phyloP scores from a whole-genome alignment of 2,797 vertebrate species.

The Sparus aurata region DNA sequence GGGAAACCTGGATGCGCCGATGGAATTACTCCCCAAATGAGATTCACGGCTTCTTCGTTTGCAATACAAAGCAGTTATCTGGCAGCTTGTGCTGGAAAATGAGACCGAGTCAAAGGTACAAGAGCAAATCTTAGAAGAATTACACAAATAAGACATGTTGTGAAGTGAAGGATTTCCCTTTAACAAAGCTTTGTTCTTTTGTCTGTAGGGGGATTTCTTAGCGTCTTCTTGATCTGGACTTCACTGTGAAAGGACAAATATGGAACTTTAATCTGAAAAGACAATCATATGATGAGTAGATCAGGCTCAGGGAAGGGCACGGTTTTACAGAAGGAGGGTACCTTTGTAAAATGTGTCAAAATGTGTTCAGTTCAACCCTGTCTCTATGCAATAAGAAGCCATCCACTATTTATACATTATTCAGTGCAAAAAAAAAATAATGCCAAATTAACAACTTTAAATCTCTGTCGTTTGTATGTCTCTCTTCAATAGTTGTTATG shows the following conservation, averaged over 20 bases:
- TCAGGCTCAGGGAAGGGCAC: neutral
- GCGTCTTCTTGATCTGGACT: neutral
- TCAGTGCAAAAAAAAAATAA: neutral
- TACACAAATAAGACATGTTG: neutral
- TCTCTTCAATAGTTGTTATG: neutral
- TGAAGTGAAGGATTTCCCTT: neutral
- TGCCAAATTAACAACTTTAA: neutral
- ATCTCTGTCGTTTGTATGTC: neutral
- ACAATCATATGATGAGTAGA: neutral
- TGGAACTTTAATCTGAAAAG: neutral
- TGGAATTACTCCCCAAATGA: constrained; percentile 57
- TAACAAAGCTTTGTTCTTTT: neutral
- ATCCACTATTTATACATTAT: neutral
- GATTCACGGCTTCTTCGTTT: constrained; percentile 2
- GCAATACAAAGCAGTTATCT: constrained; percentile 1
- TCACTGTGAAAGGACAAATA: neutral
- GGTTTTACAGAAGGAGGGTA: neutral
- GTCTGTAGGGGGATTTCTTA: neutral
- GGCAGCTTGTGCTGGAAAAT: neutral
- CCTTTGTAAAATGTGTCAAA: neutral
- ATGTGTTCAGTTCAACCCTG: no score
- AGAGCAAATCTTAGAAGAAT: constrained; percentile 8
- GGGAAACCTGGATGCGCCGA: constrained; percentile 82
- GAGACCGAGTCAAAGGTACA: constrained; percentile 4
- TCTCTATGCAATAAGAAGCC: neutral